These are phyloP conservation scores for Metridium senile DNA, from an alignment of 92 coral and sea anemone species.

Conservation along the genomic window DNA sequence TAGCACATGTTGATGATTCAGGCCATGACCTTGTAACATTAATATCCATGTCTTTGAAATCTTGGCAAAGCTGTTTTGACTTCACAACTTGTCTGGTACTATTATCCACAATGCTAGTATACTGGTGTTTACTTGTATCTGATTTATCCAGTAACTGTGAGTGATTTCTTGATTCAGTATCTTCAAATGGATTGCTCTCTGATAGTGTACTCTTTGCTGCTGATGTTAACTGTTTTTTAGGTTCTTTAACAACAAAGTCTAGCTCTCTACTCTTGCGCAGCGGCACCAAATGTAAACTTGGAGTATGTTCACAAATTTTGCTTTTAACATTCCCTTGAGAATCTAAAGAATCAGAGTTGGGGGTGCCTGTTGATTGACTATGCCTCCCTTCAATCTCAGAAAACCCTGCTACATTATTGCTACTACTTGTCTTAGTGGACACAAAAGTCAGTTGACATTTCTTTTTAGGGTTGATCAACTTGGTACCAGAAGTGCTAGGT, in stretches of 20 bases:
- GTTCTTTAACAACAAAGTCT: slow-evolving; percentile 13
- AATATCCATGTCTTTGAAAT: neutral
- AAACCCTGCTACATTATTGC: neutral
- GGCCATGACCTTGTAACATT: neutral
- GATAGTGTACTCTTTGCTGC: neutral
- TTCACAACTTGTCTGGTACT: neutral
- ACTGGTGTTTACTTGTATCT: too few species aligned
- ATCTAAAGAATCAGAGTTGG: slow-evolving; percentile 6
- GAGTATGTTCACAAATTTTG: neutral
- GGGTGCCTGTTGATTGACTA: neutral
- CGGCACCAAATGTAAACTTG: neutral
- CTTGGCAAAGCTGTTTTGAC: neutral
- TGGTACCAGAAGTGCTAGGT: neutral
- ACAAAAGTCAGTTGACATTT: slow-evolving; percentile 12
- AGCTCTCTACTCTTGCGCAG: slow-evolving; percentile 18
- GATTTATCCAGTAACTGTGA: too few species aligned
- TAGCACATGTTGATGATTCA: neutral
- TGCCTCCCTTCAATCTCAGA: neutral
- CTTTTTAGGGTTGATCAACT: neutral
- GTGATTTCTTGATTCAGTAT: neutral
- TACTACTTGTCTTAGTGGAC: neutral
- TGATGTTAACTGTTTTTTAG: neutral
- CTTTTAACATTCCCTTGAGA: neutral
- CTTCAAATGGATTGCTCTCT: neutral
- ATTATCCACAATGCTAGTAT: too few species aligned